A percentile compares a stretch with the other conserved stretches of the same genome.
Evolutionary conservation across 2,888 invertebrate species (phyloP).

Genomic region (Diarsia mendica): DNA sequence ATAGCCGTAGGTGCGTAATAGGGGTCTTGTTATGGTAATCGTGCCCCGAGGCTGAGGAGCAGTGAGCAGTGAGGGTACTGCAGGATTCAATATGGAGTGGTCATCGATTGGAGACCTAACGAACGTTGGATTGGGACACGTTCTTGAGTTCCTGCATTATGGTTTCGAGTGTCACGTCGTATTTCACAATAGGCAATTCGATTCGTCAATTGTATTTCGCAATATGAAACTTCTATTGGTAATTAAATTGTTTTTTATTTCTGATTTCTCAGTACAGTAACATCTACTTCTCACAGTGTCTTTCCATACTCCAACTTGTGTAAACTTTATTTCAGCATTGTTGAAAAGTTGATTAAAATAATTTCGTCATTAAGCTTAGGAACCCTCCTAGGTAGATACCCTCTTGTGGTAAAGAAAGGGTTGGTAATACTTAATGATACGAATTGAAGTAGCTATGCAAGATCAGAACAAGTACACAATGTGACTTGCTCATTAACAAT

Average conservation of each 20-base stretch:
- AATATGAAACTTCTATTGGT: not conserved
- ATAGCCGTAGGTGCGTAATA: constrained; percentile 85
- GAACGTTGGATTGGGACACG: constrained; percentile 67
- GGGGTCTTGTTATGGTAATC: constrained; percentile 90
- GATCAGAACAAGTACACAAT: constrained; percentile 13
- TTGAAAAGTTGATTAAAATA: constrained; percentile 65
- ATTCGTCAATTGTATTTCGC: not conserved
- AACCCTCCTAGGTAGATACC: constrained; percentile 18
- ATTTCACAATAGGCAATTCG: constrained; percentile 12
- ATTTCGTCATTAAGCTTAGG: constrained; percentile 31
- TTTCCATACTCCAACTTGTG: not conserved
- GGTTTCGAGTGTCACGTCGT: constrained; percentile 28
- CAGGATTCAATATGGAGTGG: constrained; percentile 77
- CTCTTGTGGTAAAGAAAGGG: constrained; percentile 56
- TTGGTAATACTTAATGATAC: constrained; percentile 50
- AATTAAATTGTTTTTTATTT: not conserved
- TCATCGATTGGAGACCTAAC: constrained; percentile 76
- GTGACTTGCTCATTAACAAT: not conserved
- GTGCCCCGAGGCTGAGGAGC: constrained; percentile 79
- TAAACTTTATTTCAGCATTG: constrained; percentile 28
- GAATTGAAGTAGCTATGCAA: constrained; percentile 22
- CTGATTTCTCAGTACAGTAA: not conserved
- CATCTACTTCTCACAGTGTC: not conserved
- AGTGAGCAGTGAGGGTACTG: constrained; percentile 74
- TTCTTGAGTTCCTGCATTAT: constrained; percentile 40